Evolutionary conservation across 2,888 invertebrate species (phyloP).

Genomic region (Copidosoma aretas): DNA sequence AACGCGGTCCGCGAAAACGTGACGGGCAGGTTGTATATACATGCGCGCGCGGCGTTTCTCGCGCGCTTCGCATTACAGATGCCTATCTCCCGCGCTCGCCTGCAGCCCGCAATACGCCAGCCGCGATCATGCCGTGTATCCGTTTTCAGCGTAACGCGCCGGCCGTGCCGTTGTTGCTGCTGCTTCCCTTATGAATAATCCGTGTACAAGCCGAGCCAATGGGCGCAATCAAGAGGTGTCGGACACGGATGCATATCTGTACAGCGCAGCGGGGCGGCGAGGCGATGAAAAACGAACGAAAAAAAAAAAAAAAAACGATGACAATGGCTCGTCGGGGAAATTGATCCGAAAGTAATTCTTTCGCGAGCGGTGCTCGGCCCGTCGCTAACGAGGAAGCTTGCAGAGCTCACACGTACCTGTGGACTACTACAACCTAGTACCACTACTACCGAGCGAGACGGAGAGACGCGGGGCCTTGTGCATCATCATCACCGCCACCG

Average conservation of each 20-base stretch:
- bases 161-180: background rate
- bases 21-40: slow-evolving; percentile 30
- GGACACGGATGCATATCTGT: background rate
- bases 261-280: too few relatives aligned
- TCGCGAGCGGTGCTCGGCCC: slow-evolving; percentile 6
- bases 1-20: slow-evolving; percentile 36
- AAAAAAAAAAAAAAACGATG: background rate
- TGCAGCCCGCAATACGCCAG: too few relatives aligned
- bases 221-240: slow-evolving; percentile 22
- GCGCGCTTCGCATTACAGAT: slow-evolving; percentile 33
- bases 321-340: slow-evolving; percentile 13
- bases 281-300: too few relatives aligned
- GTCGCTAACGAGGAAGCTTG: slow-evolving; percentile 15
- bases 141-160: slow-evolving; percentile 14
- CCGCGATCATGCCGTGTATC: slow-evolving; percentile 15
- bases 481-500: too few relatives aligned
- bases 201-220: background rate
- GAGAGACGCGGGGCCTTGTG: background rate
- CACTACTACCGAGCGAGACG: too few relatives aligned
- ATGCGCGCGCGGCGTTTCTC: slow-evolving; percentile 7
- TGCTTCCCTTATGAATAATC: background rate
- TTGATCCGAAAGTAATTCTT: slow-evolving; percentile 33
- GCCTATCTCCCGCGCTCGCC: slow-evolving; percentile 8
- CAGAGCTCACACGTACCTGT: background rate
- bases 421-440: too few relatives aligned